A percentile compares a stretch with the other conserved stretches of the same genome.
Conservation (phyloP, 2,797 vertebrate genomes). For the Naso thynnoides region DNA sequence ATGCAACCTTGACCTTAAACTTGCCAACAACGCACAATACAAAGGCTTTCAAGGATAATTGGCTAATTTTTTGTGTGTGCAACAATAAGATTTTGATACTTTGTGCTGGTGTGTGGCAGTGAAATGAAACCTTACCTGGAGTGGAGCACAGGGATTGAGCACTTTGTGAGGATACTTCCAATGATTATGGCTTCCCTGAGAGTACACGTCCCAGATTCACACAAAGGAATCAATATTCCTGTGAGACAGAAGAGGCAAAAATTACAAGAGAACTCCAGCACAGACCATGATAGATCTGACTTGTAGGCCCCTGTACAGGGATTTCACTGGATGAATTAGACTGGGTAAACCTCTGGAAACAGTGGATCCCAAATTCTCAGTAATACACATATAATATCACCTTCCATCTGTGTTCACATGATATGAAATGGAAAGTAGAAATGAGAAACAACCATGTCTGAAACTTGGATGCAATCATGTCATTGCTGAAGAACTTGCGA, state of each 20-base stretch:
- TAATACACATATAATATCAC: background rate
- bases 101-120: background rate
- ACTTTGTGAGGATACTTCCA: conserved; percentile 95
- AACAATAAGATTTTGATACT: background rate
- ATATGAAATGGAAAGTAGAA: background rate
- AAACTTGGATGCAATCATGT: background rate
- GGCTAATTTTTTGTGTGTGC: background rate
- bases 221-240: conserved; percentile 96
- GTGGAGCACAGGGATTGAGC: conserved; percentile 96
- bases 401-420: background rate
- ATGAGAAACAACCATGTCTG: background rate
- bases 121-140: conserved; percentile 88
- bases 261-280: background rate
- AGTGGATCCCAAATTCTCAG: background rate
- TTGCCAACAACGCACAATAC: background rate
- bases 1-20: conserved; percentile 28
- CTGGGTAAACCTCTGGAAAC: background rate
- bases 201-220: conserved; percentile 95
- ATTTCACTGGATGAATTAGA: background rate
- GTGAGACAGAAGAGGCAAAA: conserved; percentile 9
- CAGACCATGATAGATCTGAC: background rate
- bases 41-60: background rate
- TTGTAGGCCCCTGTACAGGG: background rate
- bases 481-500: background rate
- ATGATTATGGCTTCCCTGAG: conserved; percentile 96